Evolutionary conservation across 2,797 vertebrate species (phyloP).

Genomic region (Otus scops): DNA sequence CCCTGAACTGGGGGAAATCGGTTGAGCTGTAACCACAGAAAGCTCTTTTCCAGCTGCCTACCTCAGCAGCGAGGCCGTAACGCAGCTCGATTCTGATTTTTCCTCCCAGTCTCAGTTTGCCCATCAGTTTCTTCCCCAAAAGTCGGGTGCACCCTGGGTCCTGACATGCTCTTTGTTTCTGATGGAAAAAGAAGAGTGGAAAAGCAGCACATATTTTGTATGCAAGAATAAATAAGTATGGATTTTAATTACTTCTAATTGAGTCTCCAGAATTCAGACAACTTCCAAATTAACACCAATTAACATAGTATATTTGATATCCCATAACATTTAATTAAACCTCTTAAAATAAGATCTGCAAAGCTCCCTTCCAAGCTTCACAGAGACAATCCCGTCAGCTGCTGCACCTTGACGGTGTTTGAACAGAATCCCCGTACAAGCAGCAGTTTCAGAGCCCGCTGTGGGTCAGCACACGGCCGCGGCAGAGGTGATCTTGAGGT

Average conservation of each 20-base stretch:
- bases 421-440: not conserved
- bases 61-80: not conserved
- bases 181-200: not conserved
- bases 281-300: constrained; percentile 73
- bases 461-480: too few relatives aligned
- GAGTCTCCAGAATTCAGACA: constrained; percentile 67
- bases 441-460: not conserved
- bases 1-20: rapidly evolving
- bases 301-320: constrained; percentile 49
- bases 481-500: not conserved
- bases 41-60: not conserved
- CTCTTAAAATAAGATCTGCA: constrained; percentile 42
- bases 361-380: constrained; percentile 11
- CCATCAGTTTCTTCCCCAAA: not conserved
- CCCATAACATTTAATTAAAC: constrained; percentile 71
- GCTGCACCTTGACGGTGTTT: not conserved
- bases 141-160: not conserved
- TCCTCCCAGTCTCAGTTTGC: not conserved
- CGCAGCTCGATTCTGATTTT: not conserved
- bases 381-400: not conserved
- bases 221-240: constrained; percentile 64
- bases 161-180: not conserved
- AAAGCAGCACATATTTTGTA: constrained; percentile 22
- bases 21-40: not conserved
- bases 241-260: constrained; percentile 71